These are phyloP conservation scores for Cheilosia grossa DNA, from an alignment of 2,888 invertebrate genomes.

Conservation along the genomic window DNA sequence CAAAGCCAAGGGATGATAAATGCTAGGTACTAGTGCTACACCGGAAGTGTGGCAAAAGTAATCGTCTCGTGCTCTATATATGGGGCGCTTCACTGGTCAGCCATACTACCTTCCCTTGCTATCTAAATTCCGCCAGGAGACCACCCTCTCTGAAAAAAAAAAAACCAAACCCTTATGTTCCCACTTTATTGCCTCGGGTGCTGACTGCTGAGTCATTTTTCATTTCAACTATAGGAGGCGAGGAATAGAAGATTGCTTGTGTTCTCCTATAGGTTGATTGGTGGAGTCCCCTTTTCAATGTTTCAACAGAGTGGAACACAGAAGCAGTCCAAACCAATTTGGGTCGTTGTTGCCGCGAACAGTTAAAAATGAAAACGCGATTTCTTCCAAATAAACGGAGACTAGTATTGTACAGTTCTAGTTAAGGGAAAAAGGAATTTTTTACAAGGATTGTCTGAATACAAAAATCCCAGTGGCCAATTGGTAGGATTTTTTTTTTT, in stretches of 20 bases:
- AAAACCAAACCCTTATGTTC: constrained; percentile 47
- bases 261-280: constrained; percentile 21
- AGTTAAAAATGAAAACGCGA: constrained; percentile 56
- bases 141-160: constrained; percentile 6
- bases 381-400: constrained; percentile 40
- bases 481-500: constrained; percentile 31
- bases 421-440: constrained; percentile 9
- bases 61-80: constrained; percentile 32
- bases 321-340: constrained; percentile 16
- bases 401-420: neutral
- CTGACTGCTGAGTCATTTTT: constrained; percentile 72
- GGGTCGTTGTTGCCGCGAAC: constrained; percentile 21
- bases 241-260: constrained; percentile 45
- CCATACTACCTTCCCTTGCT: constrained; percentile 8
- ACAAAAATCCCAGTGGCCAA: constrained; percentile 54
- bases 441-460: neutral
- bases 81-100: constrained; percentile 36
- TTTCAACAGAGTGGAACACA: constrained; percentile 9
- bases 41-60: constrained; percentile 38
- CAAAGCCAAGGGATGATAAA: constrained; percentile 63
- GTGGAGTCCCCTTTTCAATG: neutral
- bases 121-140: constrained; percentile 25
- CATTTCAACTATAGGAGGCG: constrained; percentile 41
- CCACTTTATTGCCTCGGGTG: constrained; percentile 65
- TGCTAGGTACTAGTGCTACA: neutral